These are phyloP conservation scores for Pseudomyrmex pallidus DNA, from an alignment of 1,140 invertebrate species.

Conservation along the genomic window DNA sequence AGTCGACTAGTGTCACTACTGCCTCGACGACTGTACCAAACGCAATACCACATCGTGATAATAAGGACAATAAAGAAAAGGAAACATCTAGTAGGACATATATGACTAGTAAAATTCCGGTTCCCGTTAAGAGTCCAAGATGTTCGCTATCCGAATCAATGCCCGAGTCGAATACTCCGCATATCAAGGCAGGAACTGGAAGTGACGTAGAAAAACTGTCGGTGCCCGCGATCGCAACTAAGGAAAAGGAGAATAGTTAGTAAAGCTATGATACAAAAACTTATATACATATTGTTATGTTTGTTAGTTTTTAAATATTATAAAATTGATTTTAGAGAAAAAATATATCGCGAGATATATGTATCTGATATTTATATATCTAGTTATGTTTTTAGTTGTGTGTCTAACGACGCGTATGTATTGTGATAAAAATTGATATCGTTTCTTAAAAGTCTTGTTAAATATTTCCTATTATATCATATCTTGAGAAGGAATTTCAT, in stretches of 20 bases:
- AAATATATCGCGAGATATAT: neutral
- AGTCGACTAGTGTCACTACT: slow-evolving; percentile 64
- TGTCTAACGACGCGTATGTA: neutral
- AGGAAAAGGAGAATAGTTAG: slow-evolving; percentile 82
- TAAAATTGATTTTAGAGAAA: neutral
- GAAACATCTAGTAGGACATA: slow-evolving; percentile 76
- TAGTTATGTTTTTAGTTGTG: slow-evolving; percentile 30
- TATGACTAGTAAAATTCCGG: slow-evolving; percentile 84
- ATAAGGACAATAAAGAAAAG: slow-evolving; percentile 81
- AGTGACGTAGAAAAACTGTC: slow-evolving; percentile 77
- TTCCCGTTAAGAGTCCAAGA: slow-evolving; percentile 84
- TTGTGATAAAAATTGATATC: slow-evolving; percentile 37
- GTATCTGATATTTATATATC: slow-evolving; percentile 5
- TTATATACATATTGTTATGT: too few species aligned
- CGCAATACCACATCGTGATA: slow-evolving; percentile 74
- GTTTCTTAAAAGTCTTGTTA: slow-evolving; percentile 4
- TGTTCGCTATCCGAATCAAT: slow-evolving; percentile 84
- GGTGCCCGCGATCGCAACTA: slow-evolving; percentile 71
- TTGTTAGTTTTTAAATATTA: slow-evolving; percentile 1
- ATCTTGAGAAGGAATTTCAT: neutral
- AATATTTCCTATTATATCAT: slow-evolving; percentile 4
- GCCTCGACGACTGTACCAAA: slow-evolving; percentile 73
- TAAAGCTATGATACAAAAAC: slow-evolving; percentile 47
- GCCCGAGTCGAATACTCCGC: slow-evolving; percentile 80
- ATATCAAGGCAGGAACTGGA: slow-evolving; percentile 77